Percentiles rank a stretch among this genome's conserved stretches.
phyloP scores from a whole-genome alignment of 2,113 vertebrate genomes.

The Ceuthmochares aereus region DNA sequence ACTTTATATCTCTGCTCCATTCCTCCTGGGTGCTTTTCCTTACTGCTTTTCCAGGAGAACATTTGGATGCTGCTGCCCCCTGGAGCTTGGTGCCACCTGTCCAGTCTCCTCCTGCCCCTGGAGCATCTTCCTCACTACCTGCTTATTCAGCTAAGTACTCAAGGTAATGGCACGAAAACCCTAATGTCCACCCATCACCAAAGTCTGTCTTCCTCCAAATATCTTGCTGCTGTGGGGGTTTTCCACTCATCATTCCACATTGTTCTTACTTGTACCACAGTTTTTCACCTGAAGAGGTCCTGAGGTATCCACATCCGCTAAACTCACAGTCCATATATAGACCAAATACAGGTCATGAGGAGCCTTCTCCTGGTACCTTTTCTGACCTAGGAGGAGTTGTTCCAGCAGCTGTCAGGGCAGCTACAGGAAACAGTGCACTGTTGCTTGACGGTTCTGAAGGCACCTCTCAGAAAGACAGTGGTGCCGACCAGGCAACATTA shows the following conservation, averaged over 20 bases:
- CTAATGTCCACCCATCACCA: too few species aligned
- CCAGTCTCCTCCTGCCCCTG: not conserved
- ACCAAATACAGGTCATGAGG: not conserved
- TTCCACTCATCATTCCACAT: not conserved
- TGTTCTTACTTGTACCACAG: not conserved
- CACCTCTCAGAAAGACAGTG: not conserved
- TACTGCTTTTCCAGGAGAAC: not conserved
- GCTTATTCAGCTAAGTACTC: not conserved
- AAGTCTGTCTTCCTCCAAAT: not conserved
- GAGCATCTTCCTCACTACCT: not conserved
- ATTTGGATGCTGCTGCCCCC: not conserved
- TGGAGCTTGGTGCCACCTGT: not conserved
- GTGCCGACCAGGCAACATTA: not conserved
- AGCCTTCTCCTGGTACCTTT: not conserved
- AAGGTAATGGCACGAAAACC: not conserved
- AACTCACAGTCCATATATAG: not conserved
- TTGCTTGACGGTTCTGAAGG: not conserved
- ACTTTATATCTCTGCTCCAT: not conserved
- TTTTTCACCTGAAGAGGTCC: not conserved
- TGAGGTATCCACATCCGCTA: not conserved
- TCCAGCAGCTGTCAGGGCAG: not conserved
- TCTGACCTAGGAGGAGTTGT: not conserved
- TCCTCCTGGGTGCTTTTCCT: not conserved
- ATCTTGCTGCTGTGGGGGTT: not conserved
- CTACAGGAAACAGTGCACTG: not conserved